Base-by-base conservation (phyloP, 2,888 invertebrate species). In the Taenaris catops region DNA sequence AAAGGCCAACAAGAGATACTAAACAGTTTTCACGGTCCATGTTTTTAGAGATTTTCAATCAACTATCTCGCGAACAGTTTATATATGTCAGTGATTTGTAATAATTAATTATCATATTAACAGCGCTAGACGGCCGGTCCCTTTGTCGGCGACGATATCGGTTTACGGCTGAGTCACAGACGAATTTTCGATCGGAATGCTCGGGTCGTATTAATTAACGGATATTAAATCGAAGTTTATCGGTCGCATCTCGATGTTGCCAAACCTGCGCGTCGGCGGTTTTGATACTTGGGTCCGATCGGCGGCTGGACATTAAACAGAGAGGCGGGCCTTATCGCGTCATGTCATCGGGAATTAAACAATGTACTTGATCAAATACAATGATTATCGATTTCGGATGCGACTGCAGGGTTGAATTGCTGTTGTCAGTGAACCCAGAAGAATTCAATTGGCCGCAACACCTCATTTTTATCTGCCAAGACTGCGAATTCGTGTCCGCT, bases 161-260 rank as follows among this genome's bases (percentile, higher is more conserved):
- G 62, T 71, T 70, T 72, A 74, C 67, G 65, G 67, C 72, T 76
- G 79, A 79, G 63, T 80, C 81, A 78, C 72, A 73, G 68, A 69
- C 75, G 62, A 73, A 74, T 74, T 71, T 73, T 74, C 66, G 65
- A 60, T 61, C 70, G 69, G 81, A 74, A 81, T 80, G 71, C 72
- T 72, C 67, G 74, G 69, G 66, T 73, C 68, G 81, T 79, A 83
- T 86, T 84, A 83, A 84, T 86, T 84, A 86, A 84, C 83, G 78
- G 73, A 80, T 81, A 80, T 84, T 78, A 80, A 81, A 84, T 75
- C 73, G 73, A 73, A 78, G 70, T 83, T 86, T 84, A 86, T 83
- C 84, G 75, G 62, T 56, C 65, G 60, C 70, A 86, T 84, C 81
- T 83, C 73, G 70, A 66, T 70, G 75, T 81, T 83, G 84, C 76